These are phyloP conservation scores for Pachyrhynchus sulphureomaculatus DNA, from an alignment of 1,140 invertebrate species.

Conservation along the genomic window DNA sequence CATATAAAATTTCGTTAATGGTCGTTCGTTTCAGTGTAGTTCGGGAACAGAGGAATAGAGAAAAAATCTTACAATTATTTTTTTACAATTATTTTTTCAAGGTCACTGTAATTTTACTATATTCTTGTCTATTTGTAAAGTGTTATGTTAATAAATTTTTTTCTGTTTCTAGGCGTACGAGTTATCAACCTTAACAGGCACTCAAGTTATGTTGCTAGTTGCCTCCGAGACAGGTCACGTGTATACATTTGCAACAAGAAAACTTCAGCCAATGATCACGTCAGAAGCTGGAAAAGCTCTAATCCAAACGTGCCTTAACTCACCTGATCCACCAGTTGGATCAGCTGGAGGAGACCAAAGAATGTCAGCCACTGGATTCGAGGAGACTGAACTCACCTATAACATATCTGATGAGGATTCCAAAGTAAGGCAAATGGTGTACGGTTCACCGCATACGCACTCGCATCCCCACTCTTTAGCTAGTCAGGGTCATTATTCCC, in stretches of 20 bases:
- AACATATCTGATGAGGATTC: constrained; percentile 92
- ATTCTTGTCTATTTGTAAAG: too few species aligned
- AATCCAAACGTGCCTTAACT: constrained; percentile 98
- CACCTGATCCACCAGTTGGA: constrained; percentile 87
- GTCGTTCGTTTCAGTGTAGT: too few species aligned
- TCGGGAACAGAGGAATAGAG: too few species aligned
- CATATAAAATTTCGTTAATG: too few species aligned
- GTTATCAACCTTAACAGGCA: constrained; percentile 96
- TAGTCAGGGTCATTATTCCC: constrained; percentile 45
- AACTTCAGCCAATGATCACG: constrained; percentile 99
- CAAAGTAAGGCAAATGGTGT: constrained; percentile 95
- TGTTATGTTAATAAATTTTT: too few species aligned
- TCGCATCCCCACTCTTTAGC: constrained; percentile 56
- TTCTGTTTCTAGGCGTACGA: constrained; percentile 89
- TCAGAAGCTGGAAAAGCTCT: constrained; percentile 97
- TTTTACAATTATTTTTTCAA: too few species aligned
- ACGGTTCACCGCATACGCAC: constrained; percentile 69
- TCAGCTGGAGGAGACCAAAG: constrained; percentile 78
- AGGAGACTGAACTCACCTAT: constrained; percentile 97
- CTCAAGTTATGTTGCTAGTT: constrained; percentile 96
- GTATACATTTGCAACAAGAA: constrained; percentile 98
- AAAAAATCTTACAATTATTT: too few species aligned
- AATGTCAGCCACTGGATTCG: constrained; percentile 97
- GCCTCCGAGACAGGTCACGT: constrained; percentile 97
- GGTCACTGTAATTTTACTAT: too few species aligned